phyloP scores from a whole-genome alignment of 2,797 vertebrate genomes.

The Cirrhinus molitorella region DNA sequence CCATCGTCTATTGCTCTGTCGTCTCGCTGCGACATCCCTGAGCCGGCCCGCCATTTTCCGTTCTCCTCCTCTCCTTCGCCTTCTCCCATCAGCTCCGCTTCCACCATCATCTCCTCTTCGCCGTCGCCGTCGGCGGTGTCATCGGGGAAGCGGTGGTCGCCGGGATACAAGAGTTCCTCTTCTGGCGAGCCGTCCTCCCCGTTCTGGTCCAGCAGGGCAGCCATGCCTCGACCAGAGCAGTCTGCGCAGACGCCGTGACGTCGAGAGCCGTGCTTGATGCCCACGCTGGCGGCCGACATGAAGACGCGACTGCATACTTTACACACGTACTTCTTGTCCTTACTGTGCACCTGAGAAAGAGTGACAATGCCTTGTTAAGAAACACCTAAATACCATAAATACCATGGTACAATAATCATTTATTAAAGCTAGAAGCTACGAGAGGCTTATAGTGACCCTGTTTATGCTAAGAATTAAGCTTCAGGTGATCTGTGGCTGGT shows the following conservation, averaged over 20 bases:
- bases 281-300: constrained; percentile 97
- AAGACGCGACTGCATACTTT: constrained; percentile 97
- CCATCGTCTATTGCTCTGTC: constrained; percentile 86
- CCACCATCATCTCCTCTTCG: constrained; percentile 85
- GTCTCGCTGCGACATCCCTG: constrained; percentile 82
- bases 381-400: too few species aligned
- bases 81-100: constrained; percentile 76
- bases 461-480: neutral
- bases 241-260: constrained; percentile 93
- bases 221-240: constrained; percentile 88
- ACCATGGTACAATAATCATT: neutral
- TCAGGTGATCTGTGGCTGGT: neutral
- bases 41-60: constrained; percentile 92
- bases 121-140: constrained; percentile 80
- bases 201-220: constrained; percentile 83
- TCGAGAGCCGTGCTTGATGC: constrained; percentile 96
- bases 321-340: constrained; percentile 98
- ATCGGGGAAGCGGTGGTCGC: constrained; percentile 81
- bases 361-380: neutral
- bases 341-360: constrained; percentile 92
- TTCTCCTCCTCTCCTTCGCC: constrained; percentile 82
- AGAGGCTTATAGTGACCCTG: neutral
- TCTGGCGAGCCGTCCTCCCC: constrained; percentile 87
- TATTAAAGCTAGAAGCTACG: neutral
- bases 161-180: constrained; percentile 88